Conservation (phyloP, 1,140 invertebrate genomes). For the Polypedilum pembai region DNA sequence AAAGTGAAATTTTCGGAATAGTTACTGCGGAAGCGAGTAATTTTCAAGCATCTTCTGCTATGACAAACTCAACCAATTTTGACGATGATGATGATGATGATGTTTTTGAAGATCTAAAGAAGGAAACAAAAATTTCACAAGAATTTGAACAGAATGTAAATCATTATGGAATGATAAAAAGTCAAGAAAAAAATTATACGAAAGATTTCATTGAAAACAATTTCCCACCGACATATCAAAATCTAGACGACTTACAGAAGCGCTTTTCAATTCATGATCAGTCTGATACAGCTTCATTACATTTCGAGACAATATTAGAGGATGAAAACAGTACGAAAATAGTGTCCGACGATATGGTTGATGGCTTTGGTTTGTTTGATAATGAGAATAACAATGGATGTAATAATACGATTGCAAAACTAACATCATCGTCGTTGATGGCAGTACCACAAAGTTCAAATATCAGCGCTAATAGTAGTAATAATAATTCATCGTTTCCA, state of each 20-base stretch:
- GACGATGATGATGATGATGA: constrained; percentile 29
- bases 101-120: constrained; percentile 23
- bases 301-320: constrained; percentile 42
- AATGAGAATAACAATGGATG: neutral
- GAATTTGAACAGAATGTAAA: constrained; percentile 26
- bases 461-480: neutral
- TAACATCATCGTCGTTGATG: no score
- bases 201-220: constrained; percentile 23
- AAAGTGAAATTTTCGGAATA: constrained; percentile 31
- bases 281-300: constrained; percentile 40
- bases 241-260: constrained; percentile 35
- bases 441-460: no score
- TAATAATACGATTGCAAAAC: no score
- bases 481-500: constrained; percentile 11
- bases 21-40: constrained; percentile 36
- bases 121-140: constrained; percentile 21
- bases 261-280: neutral
- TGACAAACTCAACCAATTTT: neutral
- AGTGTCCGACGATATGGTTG: constrained; percentile 40
- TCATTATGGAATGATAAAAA: constrained; percentile 25
- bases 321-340: constrained; percentile 37
- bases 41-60: constrained; percentile 46
- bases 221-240: constrained; percentile 35
- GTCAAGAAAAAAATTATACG: constrained; percentile 18
- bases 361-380: constrained; percentile 41